Evolutionary conservation across 2,797 vertebrate genomes (phyloP).

Genomic region (Thunnus albacares): DNA sequence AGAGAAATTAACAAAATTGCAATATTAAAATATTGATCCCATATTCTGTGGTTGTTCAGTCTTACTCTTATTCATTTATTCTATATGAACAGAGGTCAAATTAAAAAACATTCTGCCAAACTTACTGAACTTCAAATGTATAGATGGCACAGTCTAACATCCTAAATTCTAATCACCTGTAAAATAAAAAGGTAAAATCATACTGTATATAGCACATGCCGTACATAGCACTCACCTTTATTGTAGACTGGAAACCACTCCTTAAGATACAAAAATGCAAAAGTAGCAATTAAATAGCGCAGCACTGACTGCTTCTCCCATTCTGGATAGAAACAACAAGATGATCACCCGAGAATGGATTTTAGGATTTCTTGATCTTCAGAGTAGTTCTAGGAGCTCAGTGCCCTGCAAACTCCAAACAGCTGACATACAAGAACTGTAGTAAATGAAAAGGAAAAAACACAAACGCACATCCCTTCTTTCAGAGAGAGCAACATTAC

Average conservation of each 20-base stretch:
- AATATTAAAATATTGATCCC: neutral
- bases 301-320: neutral
- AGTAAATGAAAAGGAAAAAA: constrained; percentile 1
- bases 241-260: constrained; percentile 6
- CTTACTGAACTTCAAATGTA: neutral
- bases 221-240: constrained; percentile 29
- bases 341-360: neutral
- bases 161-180: neutral
- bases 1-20: neutral
- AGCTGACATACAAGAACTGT: neutral
- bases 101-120: neutral
- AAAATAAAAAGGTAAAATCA: constrained; percentile 1
- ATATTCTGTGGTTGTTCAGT: neutral
- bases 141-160: neutral
- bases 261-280: neutral
- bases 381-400: neutral
- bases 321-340: neutral
- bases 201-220: neutral
- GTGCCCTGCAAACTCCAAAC: constrained; percentile 1
- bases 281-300: neutral
- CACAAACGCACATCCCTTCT: constrained; percentile 10
- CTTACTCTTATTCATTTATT: neutral
- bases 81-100: neutral
- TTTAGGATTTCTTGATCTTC: constrained; percentile 7
- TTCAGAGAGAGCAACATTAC: constrained; percentile 19